Conservation (phyloP, 37 sponge, comb jelly and placozoan species). For the Trichoplax adhaerens region DNA sequence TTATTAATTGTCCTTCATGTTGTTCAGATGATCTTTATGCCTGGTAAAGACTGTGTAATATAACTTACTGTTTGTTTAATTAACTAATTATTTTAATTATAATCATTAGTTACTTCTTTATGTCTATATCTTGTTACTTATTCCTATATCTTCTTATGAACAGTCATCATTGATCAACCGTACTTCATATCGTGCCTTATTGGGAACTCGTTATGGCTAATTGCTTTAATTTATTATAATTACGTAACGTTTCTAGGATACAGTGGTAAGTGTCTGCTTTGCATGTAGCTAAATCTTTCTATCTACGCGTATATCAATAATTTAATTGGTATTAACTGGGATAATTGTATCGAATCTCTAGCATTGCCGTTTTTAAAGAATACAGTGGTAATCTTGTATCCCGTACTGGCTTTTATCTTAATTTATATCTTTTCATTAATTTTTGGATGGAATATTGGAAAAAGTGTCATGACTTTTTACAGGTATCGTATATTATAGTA, state of each 20-base stretch:
- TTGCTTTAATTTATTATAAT: conserved; percentile 49
- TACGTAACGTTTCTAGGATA: conserved; percentile 94
- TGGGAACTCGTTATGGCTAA: conserved; percentile 63
- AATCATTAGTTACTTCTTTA: not conserved
- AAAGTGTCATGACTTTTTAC: too few relatives aligned
- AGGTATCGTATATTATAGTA: too few relatives aligned
- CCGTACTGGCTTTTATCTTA: conserved; percentile 26
- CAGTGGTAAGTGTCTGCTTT: conserved; percentile 21
- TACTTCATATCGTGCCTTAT: conserved; percentile 20
- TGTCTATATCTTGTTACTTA: not conserved
- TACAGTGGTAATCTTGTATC: conserved; percentile 30
- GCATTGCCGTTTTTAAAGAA: conserved; percentile 10
- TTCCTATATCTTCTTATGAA: not conserved
- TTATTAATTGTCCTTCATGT: conserved; percentile 60
- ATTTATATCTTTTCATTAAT: conserved; percentile 37
- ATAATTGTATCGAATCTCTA: conserved; percentile 1
- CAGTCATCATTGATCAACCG: conserved; percentile 19
- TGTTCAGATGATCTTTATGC: conserved; percentile 41
- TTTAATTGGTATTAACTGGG: not conserved
- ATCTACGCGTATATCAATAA: not conserved
- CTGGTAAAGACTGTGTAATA: conserved; percentile 9
- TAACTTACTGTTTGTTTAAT: not conserved
- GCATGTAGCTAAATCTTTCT: not conserved
- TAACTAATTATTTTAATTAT: conserved; percentile 1
- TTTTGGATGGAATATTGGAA: conserved; percentile 20